Evolutionary conservation across 2,797 vertebrate genomes (phyloP), one percentile per base, ranked within the genome.

Genomic region (Sebastolobus altivelis): DNA sequence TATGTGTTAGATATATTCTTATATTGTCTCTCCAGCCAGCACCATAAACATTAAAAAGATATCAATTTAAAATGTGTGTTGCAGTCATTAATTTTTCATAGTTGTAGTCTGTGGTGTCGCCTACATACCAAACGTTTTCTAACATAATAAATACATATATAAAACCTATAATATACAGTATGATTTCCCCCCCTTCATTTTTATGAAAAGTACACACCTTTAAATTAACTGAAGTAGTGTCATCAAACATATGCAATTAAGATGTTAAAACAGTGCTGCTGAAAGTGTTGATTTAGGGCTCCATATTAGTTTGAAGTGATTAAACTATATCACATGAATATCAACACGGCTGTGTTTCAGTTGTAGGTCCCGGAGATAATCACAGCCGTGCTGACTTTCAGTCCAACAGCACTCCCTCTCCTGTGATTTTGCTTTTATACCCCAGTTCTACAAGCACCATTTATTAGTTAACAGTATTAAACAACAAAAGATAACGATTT

Each of bases 241-340:
- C 27, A 72, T 81, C 38, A 81, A 68, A 65, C 49, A 78, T 35
- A 65, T 65, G 38, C 55, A 75, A 76, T 78, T 22, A 77, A 70
- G 59, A 81, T 77, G 55, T 79, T 75, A 27, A 78, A 82, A 25
- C 58, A 59, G 61, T 58, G 49, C 73, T 40, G 20, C 55, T 58
- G 13, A 49, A 25, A 25, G 25, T 72, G 58, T 72, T 87, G 60
- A 67, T 83, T 76, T 77, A 25, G 25, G 25, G 25, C 25, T 25
- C 25, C 25, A 25, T 25, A 25, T 25, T 85, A 71, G 74, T 77
- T 77, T 31, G 61, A 87, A 86, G 88, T 58, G 55, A 58, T 16
- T 29, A 58, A 56, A 25, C 55, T 7, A 14, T 8, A 25, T 25
- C n/a, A 13, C 54, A 3, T 13, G 10, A 55, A 25, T 25, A 12